phyloP scores from a whole-genome alignment of 2,797 vertebrate genomes.

The Sandelia bainsii region DNA sequence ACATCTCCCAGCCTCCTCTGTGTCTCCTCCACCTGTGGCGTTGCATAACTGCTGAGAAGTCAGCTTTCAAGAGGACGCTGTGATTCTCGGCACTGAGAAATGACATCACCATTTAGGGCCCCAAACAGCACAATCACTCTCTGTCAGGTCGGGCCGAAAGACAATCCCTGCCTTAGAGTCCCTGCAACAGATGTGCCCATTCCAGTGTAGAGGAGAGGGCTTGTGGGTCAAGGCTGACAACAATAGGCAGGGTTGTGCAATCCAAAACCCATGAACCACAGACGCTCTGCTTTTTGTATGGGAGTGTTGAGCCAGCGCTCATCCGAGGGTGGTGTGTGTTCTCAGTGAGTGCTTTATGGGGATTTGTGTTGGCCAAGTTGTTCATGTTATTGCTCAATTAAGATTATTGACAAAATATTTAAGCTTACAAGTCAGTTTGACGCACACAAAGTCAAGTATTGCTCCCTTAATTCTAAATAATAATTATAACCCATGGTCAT shows the following conservation, averaged over 20 bases:
- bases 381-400: constrained; percentile 32
- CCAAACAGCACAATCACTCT: constrained; percentile 74
- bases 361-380: constrained; percentile 32
- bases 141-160: constrained; percentile 72
- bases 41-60: constrained; percentile 78
- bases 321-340: constrained; percentile 33
- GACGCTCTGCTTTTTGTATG: constrained; percentile 34
- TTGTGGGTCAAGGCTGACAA: constrained; percentile 77
- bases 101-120: constrained; percentile 77
- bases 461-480: background rate
- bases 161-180: constrained; percentile 80
- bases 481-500: background rate
- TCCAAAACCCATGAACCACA: constrained; percentile 69
- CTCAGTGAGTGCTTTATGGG: constrained; percentile 33
- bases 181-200: constrained; percentile 78
- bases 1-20: constrained; percentile 38
- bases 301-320: constrained; percentile 37
- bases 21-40: constrained; percentile 78
- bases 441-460: background rate
- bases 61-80: constrained; percentile 59
- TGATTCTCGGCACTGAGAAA: constrained; percentile 65
- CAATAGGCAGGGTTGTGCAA: constrained; percentile 81
- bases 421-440: background rate
- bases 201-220: constrained; percentile 72
- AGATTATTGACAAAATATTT: constrained; percentile 17